phyloP scores from a whole-genome alignment of 2,113 vertebrate species.

The Hemiprocne comata region DNA sequence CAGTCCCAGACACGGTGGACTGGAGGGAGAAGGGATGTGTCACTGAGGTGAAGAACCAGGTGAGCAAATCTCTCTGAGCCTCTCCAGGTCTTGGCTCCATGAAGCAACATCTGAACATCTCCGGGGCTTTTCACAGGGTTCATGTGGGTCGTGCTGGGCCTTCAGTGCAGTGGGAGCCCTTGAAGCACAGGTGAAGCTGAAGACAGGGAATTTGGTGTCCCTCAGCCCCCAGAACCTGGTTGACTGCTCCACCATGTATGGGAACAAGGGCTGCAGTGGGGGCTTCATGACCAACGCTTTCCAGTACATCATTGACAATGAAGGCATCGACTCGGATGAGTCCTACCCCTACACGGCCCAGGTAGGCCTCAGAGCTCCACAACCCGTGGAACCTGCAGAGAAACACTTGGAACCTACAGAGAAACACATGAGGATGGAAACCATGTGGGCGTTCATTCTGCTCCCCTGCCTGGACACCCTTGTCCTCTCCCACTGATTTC shows the following conservation, averaged over 20 bases:
- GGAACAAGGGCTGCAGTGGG: constrained; percentile 84
- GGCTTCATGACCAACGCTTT: constrained; percentile 81
- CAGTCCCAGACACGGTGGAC: constrained; percentile 74
- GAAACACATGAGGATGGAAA: accelerated
- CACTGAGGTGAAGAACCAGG: constrained; percentile 84
- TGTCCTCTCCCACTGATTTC: background rate
- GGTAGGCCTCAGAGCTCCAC: constrained; percentile 60
- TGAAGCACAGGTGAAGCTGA: constrained; percentile 84
- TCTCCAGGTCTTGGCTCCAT: accelerated
- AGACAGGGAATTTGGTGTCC: constrained; percentile 78
- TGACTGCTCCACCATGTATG: constrained; percentile 81
- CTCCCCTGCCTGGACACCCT: accelerated
- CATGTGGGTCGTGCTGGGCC: constrained; percentile 89
- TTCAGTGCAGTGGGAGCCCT: constrained; percentile 89
- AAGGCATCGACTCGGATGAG: constrained; percentile 83
- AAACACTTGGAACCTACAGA: accelerated
- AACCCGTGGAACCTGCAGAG: accelerated
- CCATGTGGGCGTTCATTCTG: accelerated
- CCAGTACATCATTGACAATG: constrained; percentile 83
- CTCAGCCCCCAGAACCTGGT: constrained; percentile 89
- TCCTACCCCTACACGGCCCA: constrained; percentile 85
- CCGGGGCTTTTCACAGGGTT: constrained; percentile 55
- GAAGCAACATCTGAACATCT: background rate
- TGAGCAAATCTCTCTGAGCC: background rate
- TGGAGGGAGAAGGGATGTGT: constrained; percentile 84